These are phyloP conservation scores for Lucilia cuprina DNA, from an alignment of 1,140 invertebrate species.

Conservation along the genomic window DNA sequence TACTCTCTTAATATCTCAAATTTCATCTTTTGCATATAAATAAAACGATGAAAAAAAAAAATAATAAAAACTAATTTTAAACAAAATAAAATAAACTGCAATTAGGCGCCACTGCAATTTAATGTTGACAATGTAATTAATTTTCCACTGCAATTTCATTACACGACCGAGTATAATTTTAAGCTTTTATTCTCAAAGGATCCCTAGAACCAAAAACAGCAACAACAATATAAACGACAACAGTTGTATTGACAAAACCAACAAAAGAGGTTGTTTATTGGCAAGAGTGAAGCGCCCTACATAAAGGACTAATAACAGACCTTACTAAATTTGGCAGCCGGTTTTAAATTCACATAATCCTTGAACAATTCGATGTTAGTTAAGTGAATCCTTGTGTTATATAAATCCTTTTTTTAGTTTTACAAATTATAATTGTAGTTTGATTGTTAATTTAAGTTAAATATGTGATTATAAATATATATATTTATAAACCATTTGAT, in stretches of 20 bases:
- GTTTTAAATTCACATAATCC: no score
- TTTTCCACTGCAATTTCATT: slow-evolving; percentile 31
- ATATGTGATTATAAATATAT: no score
- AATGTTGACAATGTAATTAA: slow-evolving; percentile 32
- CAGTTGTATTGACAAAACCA: neutral
- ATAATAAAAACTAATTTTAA: neutral
- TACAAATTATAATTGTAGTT: no score
- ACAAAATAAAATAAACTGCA: neutral
- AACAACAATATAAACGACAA: neutral
- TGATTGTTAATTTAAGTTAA: no score
- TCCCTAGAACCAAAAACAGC: neutral
- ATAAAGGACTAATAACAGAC: no score
- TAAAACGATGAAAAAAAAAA: no score
- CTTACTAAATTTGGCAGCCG: no score
- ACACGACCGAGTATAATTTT: neutral
- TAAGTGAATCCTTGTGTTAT: no score
- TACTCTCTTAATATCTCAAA: neutral
- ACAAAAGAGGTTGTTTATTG: neutral
- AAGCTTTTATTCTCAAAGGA: neutral
- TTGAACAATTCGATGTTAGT: no score
- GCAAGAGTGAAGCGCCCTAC: neutral
- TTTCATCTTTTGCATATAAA: neutral
- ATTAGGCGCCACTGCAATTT: slow-evolving; percentile 28
- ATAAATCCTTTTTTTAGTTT: no score
- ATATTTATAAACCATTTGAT: no score